Conservation (phyloP, 2,888 invertebrate genomes). For the Drosophila kanekoi region DNA sequence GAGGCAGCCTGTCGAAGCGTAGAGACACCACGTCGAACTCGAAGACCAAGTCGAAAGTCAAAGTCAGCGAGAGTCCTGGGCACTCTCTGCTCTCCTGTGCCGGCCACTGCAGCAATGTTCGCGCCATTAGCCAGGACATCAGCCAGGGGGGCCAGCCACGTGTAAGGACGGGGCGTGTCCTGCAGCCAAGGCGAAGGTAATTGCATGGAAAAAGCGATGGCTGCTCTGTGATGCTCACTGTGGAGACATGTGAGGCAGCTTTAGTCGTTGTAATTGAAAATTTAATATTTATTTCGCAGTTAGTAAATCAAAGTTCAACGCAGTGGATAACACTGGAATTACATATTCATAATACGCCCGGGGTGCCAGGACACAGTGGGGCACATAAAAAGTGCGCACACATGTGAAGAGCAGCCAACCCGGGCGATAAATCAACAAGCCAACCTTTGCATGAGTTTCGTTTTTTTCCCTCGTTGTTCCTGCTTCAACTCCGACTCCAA, state of each 20-base stretch:
- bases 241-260: constrained; percentile 13
- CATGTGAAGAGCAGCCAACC: constrained; percentile 53
- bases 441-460: constrained; percentile 77
- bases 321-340: constrained; percentile 72
- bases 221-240: constrained; percentile 17
- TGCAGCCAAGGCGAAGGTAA: constrained; percentile 63
- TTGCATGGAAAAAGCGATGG: constrained; percentile 74
- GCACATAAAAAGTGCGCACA: constrained; percentile 44
- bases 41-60: constrained; percentile 17
- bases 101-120: constrained; percentile 45
- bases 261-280: constrained; percentile 70
- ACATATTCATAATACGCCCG: constrained; percentile 77
- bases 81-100: background rate
- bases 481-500: constrained; percentile 8
- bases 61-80: constrained; percentile 19
- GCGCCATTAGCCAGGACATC: constrained; percentile 55
- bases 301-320: constrained; percentile 78
- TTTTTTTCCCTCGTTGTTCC: constrained; percentile 34
- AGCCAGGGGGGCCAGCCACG: constrained; percentile 34
- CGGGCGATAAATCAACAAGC: constrained; percentile 73
- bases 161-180: constrained; percentile 55
- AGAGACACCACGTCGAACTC: constrained; percentile 40
- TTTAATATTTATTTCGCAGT: constrained; percentile 80
- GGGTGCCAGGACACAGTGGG: constrained; percentile 47
- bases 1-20: constrained; percentile 50